Percentiles rank a stretch among this genome's conserved stretches.
These are phyloP conservation scores for Phorcus lineatus DNA, from an alignment of 2,888 invertebrate genomes.

Conservation along the genomic window DNA sequence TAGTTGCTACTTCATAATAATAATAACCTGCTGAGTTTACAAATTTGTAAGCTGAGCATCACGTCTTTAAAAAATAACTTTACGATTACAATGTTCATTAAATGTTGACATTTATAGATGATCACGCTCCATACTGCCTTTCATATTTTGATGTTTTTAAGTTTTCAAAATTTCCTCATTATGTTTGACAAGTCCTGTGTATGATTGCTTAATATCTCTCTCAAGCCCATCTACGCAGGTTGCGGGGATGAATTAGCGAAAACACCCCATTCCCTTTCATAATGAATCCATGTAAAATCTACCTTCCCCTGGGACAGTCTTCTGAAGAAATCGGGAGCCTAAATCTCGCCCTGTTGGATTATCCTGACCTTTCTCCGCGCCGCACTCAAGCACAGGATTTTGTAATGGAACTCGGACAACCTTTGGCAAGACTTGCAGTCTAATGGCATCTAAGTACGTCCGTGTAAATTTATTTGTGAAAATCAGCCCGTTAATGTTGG, in stretches of 20 bases:
- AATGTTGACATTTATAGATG: no score
- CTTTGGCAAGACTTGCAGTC: not conserved
- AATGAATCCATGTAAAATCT: not conserved
- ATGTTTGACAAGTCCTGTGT: not conserved
- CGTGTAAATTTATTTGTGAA: conserved; percentile 2
- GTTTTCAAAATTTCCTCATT: no score
- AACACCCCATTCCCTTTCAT: not conserved
- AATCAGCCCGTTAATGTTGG: not conserved
- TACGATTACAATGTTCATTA: no score
- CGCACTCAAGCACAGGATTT: not conserved
- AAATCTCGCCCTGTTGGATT: not conserved
- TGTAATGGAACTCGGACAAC: not conserved
- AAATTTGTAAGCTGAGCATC: no score
- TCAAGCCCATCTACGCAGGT: not conserved
- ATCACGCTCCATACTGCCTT: no score
- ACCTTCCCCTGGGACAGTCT: not conserved
- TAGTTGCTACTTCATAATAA: no score
- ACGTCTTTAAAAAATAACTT: no score
- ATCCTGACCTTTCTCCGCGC: not conserved
- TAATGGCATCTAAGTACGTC: not conserved
- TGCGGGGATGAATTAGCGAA: not conserved
- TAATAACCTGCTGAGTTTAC: no score
- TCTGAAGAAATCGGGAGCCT: not conserved
- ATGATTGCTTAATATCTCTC: not conserved
- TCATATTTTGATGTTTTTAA: no score